Conservation (phyloP, 2,888 invertebrate species). For the Cheilosia vernalis region DNA sequence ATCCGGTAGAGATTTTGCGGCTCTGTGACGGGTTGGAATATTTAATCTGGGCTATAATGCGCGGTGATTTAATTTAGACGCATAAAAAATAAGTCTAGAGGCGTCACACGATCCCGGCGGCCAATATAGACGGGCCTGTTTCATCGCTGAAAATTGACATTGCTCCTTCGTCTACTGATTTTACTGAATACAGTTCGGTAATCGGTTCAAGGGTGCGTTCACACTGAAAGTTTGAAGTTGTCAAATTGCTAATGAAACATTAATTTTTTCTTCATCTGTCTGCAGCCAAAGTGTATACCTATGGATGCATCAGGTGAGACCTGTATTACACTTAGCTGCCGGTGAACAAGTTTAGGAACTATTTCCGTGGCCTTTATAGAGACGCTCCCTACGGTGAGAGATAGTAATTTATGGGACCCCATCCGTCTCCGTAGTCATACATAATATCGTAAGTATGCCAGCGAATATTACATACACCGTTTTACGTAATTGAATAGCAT, state of each 20-base stretch:
- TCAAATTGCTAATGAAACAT: background rate
- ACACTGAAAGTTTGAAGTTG: too few relatives aligned
- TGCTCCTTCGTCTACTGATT: too few relatives aligned
- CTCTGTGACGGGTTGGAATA: too few relatives aligned
- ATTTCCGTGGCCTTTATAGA: conserved; percentile 26
- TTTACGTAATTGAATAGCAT: conserved; percentile 14
- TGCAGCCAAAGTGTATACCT: conserved; percentile 6
- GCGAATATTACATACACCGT: background rate
- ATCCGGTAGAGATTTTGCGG: too few relatives aligned
- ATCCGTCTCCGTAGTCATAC: conserved; percentile 26
- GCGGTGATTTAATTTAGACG: too few relatives aligned
- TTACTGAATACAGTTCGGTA: too few relatives aligned
- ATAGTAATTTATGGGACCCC: conserved; percentile 67
- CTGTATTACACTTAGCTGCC: conserved; percentile 22
- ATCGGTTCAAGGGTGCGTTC: too few relatives aligned
- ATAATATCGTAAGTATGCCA: conserved; percentile 36
- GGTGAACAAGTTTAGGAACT: conserved; percentile 28
- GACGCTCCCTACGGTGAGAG: conserved; percentile 1
- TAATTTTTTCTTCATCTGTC: conserved; percentile 34
- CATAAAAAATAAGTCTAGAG: too few relatives aligned
- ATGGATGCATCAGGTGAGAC: conserved; percentile 14
- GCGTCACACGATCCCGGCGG: too few relatives aligned
- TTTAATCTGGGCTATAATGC: too few relatives aligned
- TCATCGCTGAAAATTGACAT: too few relatives aligned
- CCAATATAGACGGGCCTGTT: too few relatives aligned